Conservation (phyloP, 2,113 vertebrate genomes). For the Recurvirostra avosetta region DNA sequence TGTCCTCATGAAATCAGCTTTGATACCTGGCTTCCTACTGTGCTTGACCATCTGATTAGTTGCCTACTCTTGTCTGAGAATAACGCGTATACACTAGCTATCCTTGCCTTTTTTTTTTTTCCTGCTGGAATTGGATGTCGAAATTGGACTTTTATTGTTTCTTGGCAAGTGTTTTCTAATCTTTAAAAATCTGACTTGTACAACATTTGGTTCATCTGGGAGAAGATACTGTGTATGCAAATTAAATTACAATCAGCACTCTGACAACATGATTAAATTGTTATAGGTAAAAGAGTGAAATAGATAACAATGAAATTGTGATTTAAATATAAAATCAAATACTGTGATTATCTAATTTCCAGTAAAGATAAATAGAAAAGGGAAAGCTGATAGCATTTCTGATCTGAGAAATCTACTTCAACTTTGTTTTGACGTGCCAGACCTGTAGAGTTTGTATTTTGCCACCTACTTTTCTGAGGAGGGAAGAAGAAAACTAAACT, state of each 20-base stretch:
- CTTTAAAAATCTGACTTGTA: not conserved
- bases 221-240: not conserved
- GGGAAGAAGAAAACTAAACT: not conserved
- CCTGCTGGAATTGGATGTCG: not conserved
- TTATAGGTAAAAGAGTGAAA: not conserved
- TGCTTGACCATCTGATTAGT: not conserved
- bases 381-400: not conserved
- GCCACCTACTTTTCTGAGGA: not conserved
- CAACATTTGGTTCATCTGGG: not conserved
- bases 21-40: not conserved
- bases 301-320: not conserved
- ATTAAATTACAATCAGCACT: not conserved
- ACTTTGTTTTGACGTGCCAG: not conserved
- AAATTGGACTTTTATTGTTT: not conserved
- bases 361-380: not conserved
- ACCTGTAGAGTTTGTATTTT: not conserved
- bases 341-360: not conserved
- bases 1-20: not conserved
- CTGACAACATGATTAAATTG: not conserved
- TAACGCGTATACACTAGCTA: rapidly evolving
- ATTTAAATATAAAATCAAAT: not conserved
- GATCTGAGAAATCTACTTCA: not conserved
- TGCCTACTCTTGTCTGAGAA: not conserved
- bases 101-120: not conserved
- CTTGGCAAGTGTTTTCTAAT: not conserved